These are phyloP conservation scores for Oxycera nigricornis DNA, from an alignment of 2,888 invertebrate genomes.

Conservation along the genomic window DNA sequence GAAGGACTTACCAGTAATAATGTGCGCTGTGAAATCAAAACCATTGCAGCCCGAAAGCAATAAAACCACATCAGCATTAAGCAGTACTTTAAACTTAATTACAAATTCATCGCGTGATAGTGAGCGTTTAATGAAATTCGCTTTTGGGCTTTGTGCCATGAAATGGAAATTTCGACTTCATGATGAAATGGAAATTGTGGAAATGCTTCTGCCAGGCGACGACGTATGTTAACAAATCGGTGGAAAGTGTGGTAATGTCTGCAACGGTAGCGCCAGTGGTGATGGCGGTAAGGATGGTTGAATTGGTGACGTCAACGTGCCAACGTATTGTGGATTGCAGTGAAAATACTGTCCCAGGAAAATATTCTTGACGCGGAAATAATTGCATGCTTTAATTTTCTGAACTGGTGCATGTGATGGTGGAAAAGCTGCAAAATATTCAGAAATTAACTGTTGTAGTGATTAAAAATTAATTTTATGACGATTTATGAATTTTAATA, in stretches of 20 bases:
- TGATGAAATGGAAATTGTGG: neutral
- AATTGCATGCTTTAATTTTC: neutral
- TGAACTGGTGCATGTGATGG: neutral
- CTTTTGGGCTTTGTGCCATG: slow-evolving; percentile 30
- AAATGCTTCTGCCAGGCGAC: neutral
- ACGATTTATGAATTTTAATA: no score
- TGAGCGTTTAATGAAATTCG: slow-evolving; percentile 37
- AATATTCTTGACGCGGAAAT: neutral
- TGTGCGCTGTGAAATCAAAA: slow-evolving; percentile 9
- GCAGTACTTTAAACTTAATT: slow-evolving; percentile 39
- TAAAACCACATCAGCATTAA: slow-evolving; percentile 35
- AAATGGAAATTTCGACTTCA: slow-evolving; percentile 35
- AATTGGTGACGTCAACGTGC: neutral
- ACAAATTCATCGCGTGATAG: slow-evolving; percentile 34
- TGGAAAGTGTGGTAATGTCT: neutral
- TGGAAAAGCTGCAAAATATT: no score
- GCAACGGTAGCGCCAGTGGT: neutral
- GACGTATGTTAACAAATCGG: neutral
- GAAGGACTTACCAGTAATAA: no score
- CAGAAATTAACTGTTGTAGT: no score
- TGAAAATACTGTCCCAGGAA: neutral
- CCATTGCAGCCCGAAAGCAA: slow-evolving; percentile 18
- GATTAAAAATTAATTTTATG: neutral
- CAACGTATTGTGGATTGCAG: neutral
- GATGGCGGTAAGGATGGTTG: neutral